Evolutionary conservation across 2,888 invertebrate species (phyloP).

Genomic region (Opisthograptis luteolata): DNA sequence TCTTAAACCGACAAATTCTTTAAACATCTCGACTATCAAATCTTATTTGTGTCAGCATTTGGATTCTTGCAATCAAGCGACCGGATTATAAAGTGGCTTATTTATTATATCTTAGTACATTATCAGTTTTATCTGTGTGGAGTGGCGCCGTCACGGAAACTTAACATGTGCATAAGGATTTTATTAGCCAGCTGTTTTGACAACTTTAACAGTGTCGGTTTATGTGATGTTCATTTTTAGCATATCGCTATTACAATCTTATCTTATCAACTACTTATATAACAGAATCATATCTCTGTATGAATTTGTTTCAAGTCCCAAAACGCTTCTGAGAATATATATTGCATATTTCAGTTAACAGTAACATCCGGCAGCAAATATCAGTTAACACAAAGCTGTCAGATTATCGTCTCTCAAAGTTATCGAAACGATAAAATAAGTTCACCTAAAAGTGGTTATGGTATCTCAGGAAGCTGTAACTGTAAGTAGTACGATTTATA

Average conservation of each 20-base stretch:
- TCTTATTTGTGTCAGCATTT: slow-evolving; percentile 32
- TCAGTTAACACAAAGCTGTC: slow-evolving; percentile 16
- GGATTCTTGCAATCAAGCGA: slow-evolving; percentile 31
- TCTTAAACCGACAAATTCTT: slow-evolving; percentile 30
- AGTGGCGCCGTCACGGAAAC: slow-evolving; percentile 39
- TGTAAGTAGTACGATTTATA: slow-evolving; percentile 33
- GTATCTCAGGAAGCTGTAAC: slow-evolving; percentile 31
- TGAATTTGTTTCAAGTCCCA: slow-evolving; percentile 5
- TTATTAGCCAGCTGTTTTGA: slow-evolving; percentile 40
- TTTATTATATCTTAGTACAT: slow-evolving; percentile 45
- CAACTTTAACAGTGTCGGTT: slow-evolving; percentile 38
- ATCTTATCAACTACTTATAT: slow-evolving; percentile 36
- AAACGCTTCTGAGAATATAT: slow-evolving; percentile 6
- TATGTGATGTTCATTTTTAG: slow-evolving; percentile 36
- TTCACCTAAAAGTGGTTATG: slow-evolving; percentile 18
- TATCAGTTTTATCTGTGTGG: slow-evolving; percentile 34
- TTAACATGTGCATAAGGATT: slow-evolving; percentile 38
- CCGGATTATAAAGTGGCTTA: slow-evolving; percentile 46
- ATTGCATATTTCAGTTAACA: slow-evolving; percentile 1
- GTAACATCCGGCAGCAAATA: background rate
- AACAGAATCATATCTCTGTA: slow-evolving; percentile 13
- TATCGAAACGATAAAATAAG: slow-evolving; percentile 12
- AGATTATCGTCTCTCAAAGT: slow-evolving; percentile 23
- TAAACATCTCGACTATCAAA: slow-evolving; percentile 36
- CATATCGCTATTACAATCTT: slow-evolving; percentile 42